Base-by-base conservation (phyloP, 2,888 invertebrate genomes). In the Diarsia rubi region DNA sequence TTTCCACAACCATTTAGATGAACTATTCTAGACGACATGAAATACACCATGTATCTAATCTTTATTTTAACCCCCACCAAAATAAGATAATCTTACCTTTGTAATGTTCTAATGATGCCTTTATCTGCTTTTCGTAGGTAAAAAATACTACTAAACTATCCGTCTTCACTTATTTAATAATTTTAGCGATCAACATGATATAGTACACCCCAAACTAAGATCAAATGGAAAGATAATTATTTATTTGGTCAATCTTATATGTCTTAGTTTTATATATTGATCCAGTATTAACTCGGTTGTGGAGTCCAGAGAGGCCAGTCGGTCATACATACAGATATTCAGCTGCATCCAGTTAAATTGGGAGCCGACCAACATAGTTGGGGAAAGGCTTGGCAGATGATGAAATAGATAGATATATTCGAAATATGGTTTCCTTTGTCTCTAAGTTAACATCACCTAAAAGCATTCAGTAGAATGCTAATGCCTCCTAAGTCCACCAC, bases 1-100 rank as follows among this genome's bases (percentile, higher is more conserved):
- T n/a, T 31, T 21, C 82, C 82, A 82, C 31, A 67, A 85, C 85
- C 82, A 44, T 37, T 52, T 27, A 44, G 9, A 12, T 27, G 12
- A 69, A 27, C n/a, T 31, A 42, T 31, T 62, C 0, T 49, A n/a
- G 49, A 67, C 31, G 59, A 45, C 3, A 63, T 70, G 12, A 14
- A 63, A 44, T 24, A 0, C 42, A 19, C 21, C 16, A 6, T 19
- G 8, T 49, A 31, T 27, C 24, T 24, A 52, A n/a, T n/a, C 6
- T 75, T 3, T 47, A 24, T 11, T 14, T 45, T 75, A n/a, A 44
- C 67, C 24, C 52, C 64, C 82, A 79, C 82, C 79, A 78, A 5
- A 12, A 31, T 1, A 24, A 31, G 1, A 68, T 31, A 27, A 42
- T 9, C 78, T 79, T 82, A 82, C 82, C 82, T 82, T 52, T 11